Evolutionary conservation across 2,113 vertebrate genomes (phyloP), one percentile per base, ranked within the genome.

Genomic region (Rafetus swinhoei): DNA sequence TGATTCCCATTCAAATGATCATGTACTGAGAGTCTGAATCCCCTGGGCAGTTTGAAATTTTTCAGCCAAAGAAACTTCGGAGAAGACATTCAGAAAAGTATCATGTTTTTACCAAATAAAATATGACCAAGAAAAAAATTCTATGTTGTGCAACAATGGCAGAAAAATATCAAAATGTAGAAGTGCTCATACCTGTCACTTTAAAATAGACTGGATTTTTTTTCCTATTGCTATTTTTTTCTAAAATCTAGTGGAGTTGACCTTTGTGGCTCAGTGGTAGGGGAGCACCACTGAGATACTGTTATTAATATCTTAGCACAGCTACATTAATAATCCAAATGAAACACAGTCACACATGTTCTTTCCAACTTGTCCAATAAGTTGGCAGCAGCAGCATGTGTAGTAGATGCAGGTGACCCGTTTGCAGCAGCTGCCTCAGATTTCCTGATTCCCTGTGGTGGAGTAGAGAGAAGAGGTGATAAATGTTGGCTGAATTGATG

Each of bases 321-420:
- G 74, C 76, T 85, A 94, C 93, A 97, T 97, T 97, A 97, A 97
- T 97, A 97, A 97, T 97, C 90, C 93, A 97, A 84, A 95, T 54
- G 93, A 95, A 97, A 95, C 94, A 96, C 88, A 96, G 90, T 81
- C 94, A 96, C 95, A 95, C 93, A 96, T 93, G 72, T 79, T 95
- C 76, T 83, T 93, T 94, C 95, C 93, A 93, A 14, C 81, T 77
- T 93, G 83, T 86, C 88, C 85, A 72, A 90, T 92, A 90, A 56
- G 86, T 95, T 94, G 82, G 53, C 65, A n/a, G 86, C 92, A 81
- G 3, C 8, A 32, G 95, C 85, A 88, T 52, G 88, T 91, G 81
- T 91, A 93, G 87, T 90, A 92, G 90, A 90, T 90, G 79, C 59
- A 95, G 93, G 84, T 96, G 92, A 97, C 97, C 90, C 95, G 65